phyloP scores from a whole-genome alignment of 2,797 vertebrate species.

The Thalassophryne amazonica region DNA sequence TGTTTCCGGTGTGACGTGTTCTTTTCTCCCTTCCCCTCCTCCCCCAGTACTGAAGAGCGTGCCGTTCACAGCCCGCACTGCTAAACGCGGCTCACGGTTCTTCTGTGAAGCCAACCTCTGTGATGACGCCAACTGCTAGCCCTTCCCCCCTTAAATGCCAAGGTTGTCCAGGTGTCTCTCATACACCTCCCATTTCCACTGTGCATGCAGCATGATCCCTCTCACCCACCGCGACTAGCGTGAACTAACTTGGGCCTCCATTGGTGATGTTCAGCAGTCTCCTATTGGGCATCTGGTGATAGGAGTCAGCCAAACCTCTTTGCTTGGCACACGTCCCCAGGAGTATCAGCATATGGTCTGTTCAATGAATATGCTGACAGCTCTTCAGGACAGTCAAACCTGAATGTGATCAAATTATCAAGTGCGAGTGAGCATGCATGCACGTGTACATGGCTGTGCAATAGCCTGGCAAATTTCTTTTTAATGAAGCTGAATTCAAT shows the following conservation, averaged over 20 bases:
- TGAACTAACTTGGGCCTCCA: slow-evolving; percentile 67
- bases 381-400: slow-evolving; percentile 3
- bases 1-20: slow-evolving; percentile 67
- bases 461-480: slow-evolving; percentile 14
- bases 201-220: slow-evolving; percentile 76
- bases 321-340: slow-evolving; percentile 24
- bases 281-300: slow-evolving; percentile 51
- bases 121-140: slow-evolving; percentile 97
- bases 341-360: slow-evolving; percentile 33
- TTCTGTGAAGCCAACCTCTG: slow-evolving; percentile 97
- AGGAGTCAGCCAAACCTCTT: slow-evolving; percentile 74
- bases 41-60: slow-evolving; percentile 95
- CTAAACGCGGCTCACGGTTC: slow-evolving; percentile 97
- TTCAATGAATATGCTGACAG: slow-evolving; percentile 33
- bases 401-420: slow-evolving; percentile 3
- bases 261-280: slow-evolving; percentile 41
- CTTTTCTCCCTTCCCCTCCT: slow-evolving; percentile 57
- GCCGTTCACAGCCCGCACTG: slow-evolving; percentile 97
- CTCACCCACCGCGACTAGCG: slow-evolving; percentile 17
- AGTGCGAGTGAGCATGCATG: slow-evolving; percentile 45
- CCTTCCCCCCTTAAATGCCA: slow-evolving; percentile 74
- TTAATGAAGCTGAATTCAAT: slow-evolving; percentile 11
- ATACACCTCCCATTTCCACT: slow-evolving; percentile 53
- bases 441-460: slow-evolving; percentile 20
- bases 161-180: slow-evolving; percentile 80